These are phyloP conservation scores for Stramonita haemastoma DNA, from an alignment of 2,888 invertebrate species.

Conservation along the genomic window DNA sequence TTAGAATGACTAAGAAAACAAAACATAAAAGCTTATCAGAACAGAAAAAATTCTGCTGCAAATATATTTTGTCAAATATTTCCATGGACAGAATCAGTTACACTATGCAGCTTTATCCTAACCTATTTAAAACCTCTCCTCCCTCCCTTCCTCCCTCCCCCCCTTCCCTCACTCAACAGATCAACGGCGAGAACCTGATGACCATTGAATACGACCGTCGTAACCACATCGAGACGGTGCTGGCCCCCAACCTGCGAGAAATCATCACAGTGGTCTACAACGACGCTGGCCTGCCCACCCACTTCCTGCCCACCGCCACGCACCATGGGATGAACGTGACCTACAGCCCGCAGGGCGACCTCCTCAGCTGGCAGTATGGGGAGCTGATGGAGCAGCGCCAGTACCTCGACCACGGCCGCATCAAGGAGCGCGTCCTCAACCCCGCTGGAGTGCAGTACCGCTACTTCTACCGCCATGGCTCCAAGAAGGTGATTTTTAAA, in stretches of 20 bases:
- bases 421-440: constrained; percentile 89
- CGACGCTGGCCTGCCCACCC: constrained; percentile 90
- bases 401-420: constrained; percentile 89
- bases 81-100: too few relatives aligned
- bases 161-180: constrained; percentile 79
- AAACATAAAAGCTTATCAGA: too few relatives aligned
- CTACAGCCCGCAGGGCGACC: constrained; percentile 84
- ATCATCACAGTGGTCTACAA: constrained; percentile 93
- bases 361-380: constrained; percentile 84
- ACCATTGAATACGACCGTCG: constrained; percentile 95
- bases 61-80: too few relatives aligned
- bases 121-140: neutral
- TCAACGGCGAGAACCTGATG: constrained; percentile 93
- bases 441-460: constrained; percentile 90
- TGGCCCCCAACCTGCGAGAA: constrained; percentile 89
- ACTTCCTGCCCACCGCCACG: constrained; percentile 66
- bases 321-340: constrained; percentile 85
- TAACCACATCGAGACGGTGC: constrained; percentile 92
- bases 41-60: too few relatives aligned
- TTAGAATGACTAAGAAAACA: too few relatives aligned
- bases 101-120: too few relatives aligned
- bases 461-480: constrained; percentile 92
- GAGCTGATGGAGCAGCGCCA: constrained; percentile 91
- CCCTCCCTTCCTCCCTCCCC: neutral
- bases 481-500: constrained; percentile 80